phyloP scores from a whole-genome alignment of 1,140 invertebrate species.

The Pygmarrhopalites habei region DNA sequence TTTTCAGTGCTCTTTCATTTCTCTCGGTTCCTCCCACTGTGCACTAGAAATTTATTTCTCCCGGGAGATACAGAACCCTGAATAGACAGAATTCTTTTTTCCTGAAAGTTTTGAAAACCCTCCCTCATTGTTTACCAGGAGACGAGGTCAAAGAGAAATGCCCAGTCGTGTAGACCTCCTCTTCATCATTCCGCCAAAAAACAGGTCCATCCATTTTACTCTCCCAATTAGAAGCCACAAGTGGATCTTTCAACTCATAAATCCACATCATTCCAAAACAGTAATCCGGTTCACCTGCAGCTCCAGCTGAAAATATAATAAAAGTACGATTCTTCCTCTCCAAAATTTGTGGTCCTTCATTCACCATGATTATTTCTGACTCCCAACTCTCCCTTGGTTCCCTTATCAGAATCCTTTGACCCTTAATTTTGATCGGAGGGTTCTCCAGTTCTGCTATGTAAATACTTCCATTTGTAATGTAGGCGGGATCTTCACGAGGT shows the following conservation, averaged over 20 bases:
- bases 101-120: background rate
- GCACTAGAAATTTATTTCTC: too few relatives aligned
- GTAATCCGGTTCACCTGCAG: too few relatives aligned
- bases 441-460: constrained; percentile 8
- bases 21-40: too few relatives aligned
- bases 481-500: background rate
- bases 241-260: constrained; percentile 15
- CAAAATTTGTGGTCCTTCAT: constrained; percentile 23
- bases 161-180: constrained; percentile 17
- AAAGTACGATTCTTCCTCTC: constrained; percentile 10
- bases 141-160: constrained; percentile 21
- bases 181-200: constrained; percentile 20
- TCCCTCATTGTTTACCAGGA: constrained; percentile 6
- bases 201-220: constrained; percentile 7
- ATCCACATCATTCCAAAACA: constrained; percentile 30
- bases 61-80: too few relatives aligned
- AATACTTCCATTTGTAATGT: background rate
- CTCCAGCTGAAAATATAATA: constrained; percentile 25
- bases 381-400: background rate
- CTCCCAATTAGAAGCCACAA: constrained; percentile 22
- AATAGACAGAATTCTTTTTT: background rate
- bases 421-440: background rate
- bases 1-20: too few relatives aligned
- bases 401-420: background rate
- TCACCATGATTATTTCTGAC: background rate